These are phyloP conservation scores for Lepetodrilus schrolli DNA, from an alignment of 2,888 invertebrate species.

Conservation along the genomic window DNA sequence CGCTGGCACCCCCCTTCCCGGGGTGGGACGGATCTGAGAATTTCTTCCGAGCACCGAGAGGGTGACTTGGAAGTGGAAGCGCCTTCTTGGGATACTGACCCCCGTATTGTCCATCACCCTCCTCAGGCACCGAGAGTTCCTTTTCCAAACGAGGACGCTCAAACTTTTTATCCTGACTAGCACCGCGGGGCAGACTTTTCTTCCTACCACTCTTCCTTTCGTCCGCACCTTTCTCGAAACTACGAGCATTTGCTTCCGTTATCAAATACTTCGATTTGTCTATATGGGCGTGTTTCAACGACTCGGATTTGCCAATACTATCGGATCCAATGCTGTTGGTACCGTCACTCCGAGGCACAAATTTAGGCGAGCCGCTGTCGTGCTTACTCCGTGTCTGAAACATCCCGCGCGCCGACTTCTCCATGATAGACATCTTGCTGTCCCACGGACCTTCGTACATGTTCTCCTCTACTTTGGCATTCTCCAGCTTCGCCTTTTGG, in stretches of 20 bases:
- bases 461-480: slow-evolving; percentile 51
- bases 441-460: slow-evolving; percentile 27
- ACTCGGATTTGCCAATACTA: slow-evolving; percentile 62
- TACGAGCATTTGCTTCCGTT: slow-evolving; percentile 56
- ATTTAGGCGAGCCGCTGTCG: slow-evolving; percentile 48
- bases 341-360: slow-evolving; percentile 39
- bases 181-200: slow-evolving; percentile 11
- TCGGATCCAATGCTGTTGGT: slow-evolving; percentile 45
- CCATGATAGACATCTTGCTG: slow-evolving; percentile 20
- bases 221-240: slow-evolving; percentile 48
- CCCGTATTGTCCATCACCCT: slow-evolving; percentile 20
- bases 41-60: slow-evolving; percentile 50
- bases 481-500: slow-evolving; percentile 68
- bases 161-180: slow-evolving; percentile 20
- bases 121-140: not conserved
- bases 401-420: slow-evolving; percentile 14
- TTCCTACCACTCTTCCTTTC: slow-evolving; percentile 56
- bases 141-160: slow-evolving; percentile 18
- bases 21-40: slow-evolving; percentile 45
- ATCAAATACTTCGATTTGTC: slow-evolving; percentile 69
- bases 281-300: slow-evolving; percentile 63
- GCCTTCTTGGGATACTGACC: slow-evolving; percentile 65
- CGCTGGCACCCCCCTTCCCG: slow-evolving; percentile 32
- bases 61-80: slow-evolving; percentile 64
- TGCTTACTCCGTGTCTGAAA: slow-evolving; percentile 30